Conservation (phyloP, 2,797 vertebrate species). For the Cheirogaleus major region DNA sequence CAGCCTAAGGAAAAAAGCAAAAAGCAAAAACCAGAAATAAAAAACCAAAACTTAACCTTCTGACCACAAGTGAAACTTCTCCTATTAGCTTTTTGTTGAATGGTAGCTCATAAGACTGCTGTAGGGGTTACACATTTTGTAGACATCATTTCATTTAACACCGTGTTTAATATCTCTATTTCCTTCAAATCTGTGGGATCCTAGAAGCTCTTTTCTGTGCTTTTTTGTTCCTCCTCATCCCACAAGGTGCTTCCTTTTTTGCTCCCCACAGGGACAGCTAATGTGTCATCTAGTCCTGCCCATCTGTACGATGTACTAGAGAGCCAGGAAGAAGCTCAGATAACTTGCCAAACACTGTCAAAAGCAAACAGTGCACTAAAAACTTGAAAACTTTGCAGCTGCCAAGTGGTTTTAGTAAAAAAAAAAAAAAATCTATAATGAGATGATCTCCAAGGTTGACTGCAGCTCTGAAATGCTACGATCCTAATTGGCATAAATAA, state of each 20-base stretch:
- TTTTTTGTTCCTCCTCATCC: not conserved
- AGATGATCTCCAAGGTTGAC: not conserved
- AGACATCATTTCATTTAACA: not conserved
- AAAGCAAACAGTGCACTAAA: not conserved
- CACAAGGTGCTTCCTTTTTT: not conserved
- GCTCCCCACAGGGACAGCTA: not conserved
- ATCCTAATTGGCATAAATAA: not conserved
- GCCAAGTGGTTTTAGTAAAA: constrained; percentile 59
- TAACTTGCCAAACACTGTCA: not conserved
- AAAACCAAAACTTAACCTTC: not conserved
- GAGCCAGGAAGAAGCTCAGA: not conserved
- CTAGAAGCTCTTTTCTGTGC: not conserved
- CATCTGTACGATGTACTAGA: not conserved
- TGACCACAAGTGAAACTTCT: not conserved
- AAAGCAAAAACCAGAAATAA: not conserved
- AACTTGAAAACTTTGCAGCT: not conserved
- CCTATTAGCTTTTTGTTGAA: not conserved
- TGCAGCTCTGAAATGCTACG: not conserved
- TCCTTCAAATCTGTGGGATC: not conserved
- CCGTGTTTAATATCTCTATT: not conserved
- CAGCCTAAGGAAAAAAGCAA: not conserved
- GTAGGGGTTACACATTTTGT: not conserved
- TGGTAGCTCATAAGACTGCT: not conserved
- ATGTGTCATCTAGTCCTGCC: not conserved
- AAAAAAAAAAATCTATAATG: too few species aligned